These are phyloP conservation scores for Sipha flava DNA, from an alignment of 1,140 invertebrate species.

Conservation along the genomic window DNA sequence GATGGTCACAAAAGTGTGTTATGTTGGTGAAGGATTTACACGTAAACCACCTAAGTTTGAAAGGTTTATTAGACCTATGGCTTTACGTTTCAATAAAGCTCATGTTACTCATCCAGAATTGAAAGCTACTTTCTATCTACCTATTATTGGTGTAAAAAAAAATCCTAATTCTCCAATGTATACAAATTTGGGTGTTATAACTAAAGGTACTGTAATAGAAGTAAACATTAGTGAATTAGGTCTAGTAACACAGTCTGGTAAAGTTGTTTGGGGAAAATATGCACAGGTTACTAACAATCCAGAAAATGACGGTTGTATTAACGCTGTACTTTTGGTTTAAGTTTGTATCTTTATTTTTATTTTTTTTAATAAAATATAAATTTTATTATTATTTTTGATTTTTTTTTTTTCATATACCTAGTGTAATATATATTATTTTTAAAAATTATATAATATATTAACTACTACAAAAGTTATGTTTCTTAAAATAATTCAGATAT, in stretches of 20 bases:
- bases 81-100: slow-evolving; percentile 87
- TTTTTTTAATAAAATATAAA: not conserved
- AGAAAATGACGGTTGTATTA: slow-evolving; percentile 99
- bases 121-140: slow-evolving; percentile 96
- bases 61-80: slow-evolving; percentile 98
- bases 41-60: slow-evolving; percentile 99
- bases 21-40: slow-evolving; percentile 96
- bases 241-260: slow-evolving; percentile 95
- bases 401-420: not conserved
- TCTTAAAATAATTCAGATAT: too few species aligned
- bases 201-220: slow-evolving; percentile 95
- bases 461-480: too few species aligned
- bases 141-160: slow-evolving; percentile 98
- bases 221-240: slow-evolving; percentile 98
- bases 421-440: too few species aligned
- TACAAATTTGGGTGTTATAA: slow-evolving; percentile 95
- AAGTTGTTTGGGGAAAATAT: slow-evolving; percentile 99
- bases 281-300: slow-evolving; percentile 99
- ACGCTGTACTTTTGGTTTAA: slow-evolving; percentile 95
- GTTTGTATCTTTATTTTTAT: slow-evolving; percentile 19
- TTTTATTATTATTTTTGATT: not conserved
- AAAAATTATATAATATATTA: too few species aligned
- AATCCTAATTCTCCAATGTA: slow-evolving; percentile 97
- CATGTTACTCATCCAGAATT: slow-evolving; percentile 99
- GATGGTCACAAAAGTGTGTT: slow-evolving; percentile 99